Percentiles rank a stretch among this genome's conserved stretches.
Conservation (phyloP, 2,113 vertebrate genomes). For the Callaeas wilsoni region DNA sequence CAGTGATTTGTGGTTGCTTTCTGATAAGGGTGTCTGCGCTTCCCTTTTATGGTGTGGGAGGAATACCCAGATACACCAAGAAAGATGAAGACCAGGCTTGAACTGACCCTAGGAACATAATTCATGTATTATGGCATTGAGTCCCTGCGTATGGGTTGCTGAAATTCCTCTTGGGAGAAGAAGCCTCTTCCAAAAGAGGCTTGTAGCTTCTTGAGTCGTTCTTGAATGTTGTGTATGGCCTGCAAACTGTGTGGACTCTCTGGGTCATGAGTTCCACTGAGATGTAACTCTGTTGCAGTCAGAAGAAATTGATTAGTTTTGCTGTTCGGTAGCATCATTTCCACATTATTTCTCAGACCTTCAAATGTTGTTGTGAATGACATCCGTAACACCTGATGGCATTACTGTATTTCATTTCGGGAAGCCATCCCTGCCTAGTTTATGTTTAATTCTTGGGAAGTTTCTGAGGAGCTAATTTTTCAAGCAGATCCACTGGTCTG, state of each 20-base stretch:
- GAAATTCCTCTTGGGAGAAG: neutral
- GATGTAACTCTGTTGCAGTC: neutral
- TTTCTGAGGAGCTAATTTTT: neutral
- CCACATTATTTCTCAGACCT: neutral
- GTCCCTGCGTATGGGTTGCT: neutral
- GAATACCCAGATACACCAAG: neutral
- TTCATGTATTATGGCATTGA: neutral
- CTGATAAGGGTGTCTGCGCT: neutral
- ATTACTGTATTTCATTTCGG: neutral
- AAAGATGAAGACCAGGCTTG: neutral
- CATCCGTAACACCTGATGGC: neutral
- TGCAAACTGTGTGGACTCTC: neutral
- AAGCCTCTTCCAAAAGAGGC: neutral
- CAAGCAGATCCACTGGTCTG: neutral
- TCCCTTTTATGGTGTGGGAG: neutral
- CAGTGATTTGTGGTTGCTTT: neutral
- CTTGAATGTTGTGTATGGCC: neutral
- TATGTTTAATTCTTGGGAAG: neutral
- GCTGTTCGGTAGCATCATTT: neutral
- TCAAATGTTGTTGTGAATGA: neutral
- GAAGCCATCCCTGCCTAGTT: neutral
- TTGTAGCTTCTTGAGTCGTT: neutral
- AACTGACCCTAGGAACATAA: neutral
- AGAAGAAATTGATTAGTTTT: neutral
- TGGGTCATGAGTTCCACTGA: neutral